phyloP scores from a whole-genome alignment of 2,888 invertebrate species.

The Pilophorus perplexus region DNA sequence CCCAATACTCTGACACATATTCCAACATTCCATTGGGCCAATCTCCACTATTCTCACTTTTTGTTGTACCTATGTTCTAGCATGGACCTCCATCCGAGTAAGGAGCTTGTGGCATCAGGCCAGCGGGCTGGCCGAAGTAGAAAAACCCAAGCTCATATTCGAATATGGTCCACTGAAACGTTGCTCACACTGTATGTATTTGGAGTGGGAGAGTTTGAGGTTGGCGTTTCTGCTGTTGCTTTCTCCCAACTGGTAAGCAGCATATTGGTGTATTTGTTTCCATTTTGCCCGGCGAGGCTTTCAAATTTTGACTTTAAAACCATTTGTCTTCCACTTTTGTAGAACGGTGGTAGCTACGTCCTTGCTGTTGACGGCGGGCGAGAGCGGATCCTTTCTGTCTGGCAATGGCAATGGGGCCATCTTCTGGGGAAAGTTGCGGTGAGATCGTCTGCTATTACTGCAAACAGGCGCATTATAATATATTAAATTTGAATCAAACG shows the following conservation, averaged over 20 bases:
- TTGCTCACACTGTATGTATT: constrained; percentile 84
- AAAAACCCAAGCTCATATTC: constrained; percentile 82
- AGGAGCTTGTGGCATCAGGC: constrained; percentile 85
- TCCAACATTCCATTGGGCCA: too few species aligned
- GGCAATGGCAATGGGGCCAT: constrained; percentile 95
- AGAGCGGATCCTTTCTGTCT: constrained; percentile 86
- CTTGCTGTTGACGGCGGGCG: constrained; percentile 84
- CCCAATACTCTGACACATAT: too few species aligned
- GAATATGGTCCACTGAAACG: constrained; percentile 89
- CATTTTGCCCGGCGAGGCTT: neutral
- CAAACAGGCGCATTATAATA: neutral
- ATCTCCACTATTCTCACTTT: too few species aligned
- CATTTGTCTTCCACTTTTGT: constrained; percentile 49
- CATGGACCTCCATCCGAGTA: constrained; percentile 83
- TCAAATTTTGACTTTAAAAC: neutral
- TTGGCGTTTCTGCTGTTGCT: constrained; percentile 82
- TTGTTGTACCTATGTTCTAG: too few species aligned
- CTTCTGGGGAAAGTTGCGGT: constrained; percentile 91
- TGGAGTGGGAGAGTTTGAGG: constrained; percentile 85
- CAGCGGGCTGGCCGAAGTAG: constrained; percentile 80
- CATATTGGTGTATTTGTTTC: neutral
- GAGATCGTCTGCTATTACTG: constrained; percentile 54
- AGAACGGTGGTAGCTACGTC: constrained; percentile 89
- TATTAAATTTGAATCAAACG: neutral
- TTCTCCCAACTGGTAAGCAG: constrained; percentile 77